Conservation (phyloP, 2,797 vertebrate species). For the Syngnathus rostellatus region DNA sequence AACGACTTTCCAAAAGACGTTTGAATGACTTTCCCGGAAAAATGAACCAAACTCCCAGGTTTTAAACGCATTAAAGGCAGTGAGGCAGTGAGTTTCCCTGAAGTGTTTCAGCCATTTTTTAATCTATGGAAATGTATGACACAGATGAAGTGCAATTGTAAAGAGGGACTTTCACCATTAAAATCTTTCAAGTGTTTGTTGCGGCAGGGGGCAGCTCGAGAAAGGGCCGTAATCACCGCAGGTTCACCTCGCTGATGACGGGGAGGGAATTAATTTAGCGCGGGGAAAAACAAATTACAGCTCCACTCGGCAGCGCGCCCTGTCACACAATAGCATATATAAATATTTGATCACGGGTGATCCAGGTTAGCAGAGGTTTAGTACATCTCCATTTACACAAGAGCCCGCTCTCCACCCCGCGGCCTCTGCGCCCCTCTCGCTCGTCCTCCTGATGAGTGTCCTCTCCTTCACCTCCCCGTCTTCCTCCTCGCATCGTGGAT, state of each 20-base stretch:
- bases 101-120: slow-evolving; percentile 64
- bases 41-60: too few relatives aligned
- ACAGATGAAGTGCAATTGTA: slow-evolving; percentile 73
- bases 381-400: slow-evolving; percentile 74
- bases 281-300: slow-evolving; percentile 76
- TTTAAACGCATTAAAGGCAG: slow-evolving; percentile 6
- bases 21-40: too few relatives aligned
- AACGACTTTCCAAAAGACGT: too few relatives aligned
- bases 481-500: slow-evolving; percentile 34
- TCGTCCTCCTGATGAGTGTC: slow-evolving; percentile 57
- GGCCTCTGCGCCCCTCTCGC: slow-evolving; percentile 48
- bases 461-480: slow-evolving; percentile 54
- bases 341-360: slow-evolving; percentile 77
- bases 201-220: slow-evolving; percentile 48
- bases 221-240: slow-evolving; percentile 60
- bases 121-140: slow-evolving; percentile 69
- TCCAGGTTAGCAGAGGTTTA: slow-evolving; percentile 76
- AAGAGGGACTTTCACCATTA: slow-evolving; percentile 68
- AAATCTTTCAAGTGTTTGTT: slow-evolving; percentile 66
- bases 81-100: slow-evolving; percentile 22
- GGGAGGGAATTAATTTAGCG: slow-evolving; percentile 73
- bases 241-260: slow-evolving; percentile 63
- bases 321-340: slow-evolving; percentile 77
- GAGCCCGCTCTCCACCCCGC: slow-evolving; percentile 57
- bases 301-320: slow-evolving; percentile 49